phyloP scores from a whole-genome alignment of 2,888 invertebrate species.

The Cryptophagus acutangulus region DNA sequence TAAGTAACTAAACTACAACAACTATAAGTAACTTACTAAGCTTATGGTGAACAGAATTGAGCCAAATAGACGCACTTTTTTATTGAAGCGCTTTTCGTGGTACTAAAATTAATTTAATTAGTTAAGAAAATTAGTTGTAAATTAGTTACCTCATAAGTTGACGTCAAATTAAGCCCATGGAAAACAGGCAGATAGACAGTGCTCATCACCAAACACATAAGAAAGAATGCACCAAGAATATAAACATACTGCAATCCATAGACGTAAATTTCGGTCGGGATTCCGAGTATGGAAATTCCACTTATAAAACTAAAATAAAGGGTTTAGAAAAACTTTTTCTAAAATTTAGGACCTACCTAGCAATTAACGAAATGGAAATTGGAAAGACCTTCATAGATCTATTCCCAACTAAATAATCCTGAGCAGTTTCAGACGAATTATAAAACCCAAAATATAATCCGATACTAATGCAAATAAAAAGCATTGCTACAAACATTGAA shows the following conservation, averaged over 20 bases:
- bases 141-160: conserved; percentile 60
- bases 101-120: conserved; percentile 15
- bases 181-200: conserved; percentile 32
- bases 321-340: background rate
- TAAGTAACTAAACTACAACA: background rate
- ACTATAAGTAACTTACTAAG: conserved; percentile 1
- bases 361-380: conserved; percentile 78
- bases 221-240: conserved; percentile 50
- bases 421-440: conserved; percentile 57
- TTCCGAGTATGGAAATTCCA: conserved; percentile 66
- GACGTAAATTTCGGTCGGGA: conserved; percentile 76
- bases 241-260: conserved; percentile 48
- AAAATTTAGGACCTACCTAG: conserved; percentile 58
- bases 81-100: conserved; percentile 28
- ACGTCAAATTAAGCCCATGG: conserved; percentile 56
- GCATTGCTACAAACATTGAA: conserved; percentile 70
- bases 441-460: conserved; percentile 74
- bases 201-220: conserved; percentile 25
- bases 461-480: conserved; percentile 69
- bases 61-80: conserved; percentile 28
- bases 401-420: conserved; percentile 76
- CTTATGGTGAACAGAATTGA: conserved; percentile 30
- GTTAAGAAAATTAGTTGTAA: background rate
- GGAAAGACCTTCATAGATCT: conserved; percentile 78
- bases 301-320: conserved; percentile 26